Conservation (phyloP, 2,888 invertebrate species). For the Pterostichus madidus region DNA sequence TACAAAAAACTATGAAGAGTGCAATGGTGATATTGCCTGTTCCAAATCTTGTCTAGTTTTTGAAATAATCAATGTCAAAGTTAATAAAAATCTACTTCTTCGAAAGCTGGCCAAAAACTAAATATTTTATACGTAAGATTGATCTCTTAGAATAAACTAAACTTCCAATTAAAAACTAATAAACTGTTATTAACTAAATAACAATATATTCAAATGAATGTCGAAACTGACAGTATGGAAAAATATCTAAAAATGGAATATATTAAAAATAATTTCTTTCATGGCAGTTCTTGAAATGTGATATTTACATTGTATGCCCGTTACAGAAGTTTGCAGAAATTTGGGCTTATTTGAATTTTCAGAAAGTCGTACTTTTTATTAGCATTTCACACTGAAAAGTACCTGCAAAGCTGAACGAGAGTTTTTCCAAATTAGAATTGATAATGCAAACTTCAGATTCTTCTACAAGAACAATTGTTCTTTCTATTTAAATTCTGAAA, state of each 20-base stretch:
- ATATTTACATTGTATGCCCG: conserved; percentile 32
- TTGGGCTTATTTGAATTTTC: conserved; percentile 40
- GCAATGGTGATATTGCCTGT: too few relatives aligned
- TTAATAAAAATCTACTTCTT: too few relatives aligned
- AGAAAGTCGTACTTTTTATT: conserved; percentile 33
- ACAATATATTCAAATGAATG: conserved; percentile 34
- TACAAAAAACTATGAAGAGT: too few relatives aligned
- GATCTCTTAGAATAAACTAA: neutral
- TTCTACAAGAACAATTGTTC: conserved; percentile 27
- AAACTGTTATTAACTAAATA: neutral
- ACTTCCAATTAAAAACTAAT: neutral
- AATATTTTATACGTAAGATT: too few relatives aligned
- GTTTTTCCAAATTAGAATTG: conserved; percentile 30
- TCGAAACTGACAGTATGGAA: conserved; percentile 5
- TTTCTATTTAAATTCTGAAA: conserved; percentile 16
- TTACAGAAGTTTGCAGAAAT: conserved; percentile 38
- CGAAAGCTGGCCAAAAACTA: too few relatives aligned
- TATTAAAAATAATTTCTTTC: conserved; percentile 29
- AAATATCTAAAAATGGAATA: conserved; percentile 35
- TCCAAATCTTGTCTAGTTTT: too few relatives aligned
- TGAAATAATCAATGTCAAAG: too few relatives aligned
- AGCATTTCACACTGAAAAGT: conserved; percentile 14
- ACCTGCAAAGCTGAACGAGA: conserved; percentile 1
- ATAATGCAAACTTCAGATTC: conserved; percentile 7
- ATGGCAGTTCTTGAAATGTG: conserved; percentile 14